Conservation (phyloP, 2,888 invertebrate genomes). For the Pachycephus smyrnensis region DNA sequence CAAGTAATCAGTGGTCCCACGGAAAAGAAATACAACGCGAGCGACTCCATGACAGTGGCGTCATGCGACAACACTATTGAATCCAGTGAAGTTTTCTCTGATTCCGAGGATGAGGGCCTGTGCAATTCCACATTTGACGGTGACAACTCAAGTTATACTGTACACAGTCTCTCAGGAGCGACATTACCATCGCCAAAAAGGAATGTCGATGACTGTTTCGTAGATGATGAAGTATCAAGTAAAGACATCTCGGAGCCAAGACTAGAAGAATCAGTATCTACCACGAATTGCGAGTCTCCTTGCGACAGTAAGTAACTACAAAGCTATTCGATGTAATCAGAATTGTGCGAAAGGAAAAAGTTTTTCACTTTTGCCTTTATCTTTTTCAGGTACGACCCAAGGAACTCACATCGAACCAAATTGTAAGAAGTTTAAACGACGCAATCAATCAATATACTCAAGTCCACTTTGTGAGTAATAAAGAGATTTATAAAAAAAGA, state of each 20-base stretch:
- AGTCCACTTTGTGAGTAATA: conserved; percentile 37
- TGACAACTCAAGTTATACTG: background rate
- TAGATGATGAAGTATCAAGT: background rate
- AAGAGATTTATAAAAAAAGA: background rate
- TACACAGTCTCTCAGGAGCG: background rate
- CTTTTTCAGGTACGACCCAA: conserved; percentile 32
- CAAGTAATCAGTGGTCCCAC: conserved; percentile 38
- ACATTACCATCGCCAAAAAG: background rate
- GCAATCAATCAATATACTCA: conserved; percentile 66
- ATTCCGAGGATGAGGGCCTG: conserved; percentile 6
- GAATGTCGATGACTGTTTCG: background rate
- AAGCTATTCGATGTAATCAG: conserved; percentile 13
- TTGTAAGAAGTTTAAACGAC: conserved; percentile 65
- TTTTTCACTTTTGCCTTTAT: conserved; percentile 9
- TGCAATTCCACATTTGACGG: conserved; percentile 1
- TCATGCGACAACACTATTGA: conserved; percentile 11
- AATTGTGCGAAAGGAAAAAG: background rate
- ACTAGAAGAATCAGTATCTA: background rate
- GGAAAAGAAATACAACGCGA: conserved; percentile 9
- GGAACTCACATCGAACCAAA: conserved; percentile 42
- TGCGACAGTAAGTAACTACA: background rate
- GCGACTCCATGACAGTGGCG: conserved; percentile 17
- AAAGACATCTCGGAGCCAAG: background rate
- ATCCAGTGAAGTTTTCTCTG: conserved; percentile 5
- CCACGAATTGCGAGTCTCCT: background rate